Percentiles rank a stretch among this genome's conserved stretches.
These are phyloP conservation scores for Oxygymnocypris stewartii DNA, from an alignment of 2,113 vertebrate genomes.

Conservation along the genomic window DNA sequence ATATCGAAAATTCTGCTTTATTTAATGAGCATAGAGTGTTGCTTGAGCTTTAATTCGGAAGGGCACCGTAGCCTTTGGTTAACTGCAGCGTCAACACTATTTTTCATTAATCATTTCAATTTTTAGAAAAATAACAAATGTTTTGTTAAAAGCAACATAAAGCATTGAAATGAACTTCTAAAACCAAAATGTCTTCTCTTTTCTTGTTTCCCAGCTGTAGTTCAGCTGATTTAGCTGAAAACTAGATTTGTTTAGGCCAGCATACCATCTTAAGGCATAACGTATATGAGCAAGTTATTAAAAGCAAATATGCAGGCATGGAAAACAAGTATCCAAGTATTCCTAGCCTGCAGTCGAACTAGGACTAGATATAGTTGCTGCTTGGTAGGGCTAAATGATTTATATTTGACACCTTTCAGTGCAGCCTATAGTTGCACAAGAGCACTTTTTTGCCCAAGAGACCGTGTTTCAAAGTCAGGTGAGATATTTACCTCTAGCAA, in stretches of 20 bases:
- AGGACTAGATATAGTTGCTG: not conserved
- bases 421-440: constrained; percentile 49
- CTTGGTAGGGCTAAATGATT: constrained; percentile 4
- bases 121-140: not conserved
- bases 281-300: not conserved
- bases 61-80: not conserved
- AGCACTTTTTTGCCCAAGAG: constrained; percentile 14
- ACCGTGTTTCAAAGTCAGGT: constrained; percentile 20
- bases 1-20: not conserved
- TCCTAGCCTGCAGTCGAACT: not conserved
- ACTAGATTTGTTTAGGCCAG: not conserved
- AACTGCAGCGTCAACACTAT: not conserved
- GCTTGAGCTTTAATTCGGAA: not conserved
- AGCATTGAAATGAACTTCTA: not conserved
- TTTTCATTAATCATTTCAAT: not conserved
- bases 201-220: not conserved
- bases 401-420: not conserved
- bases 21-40: not conserved
- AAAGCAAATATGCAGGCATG: constrained; percentile 11
- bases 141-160: not conserved
- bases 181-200: not conserved
- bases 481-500: not conserved
- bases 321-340: not conserved
- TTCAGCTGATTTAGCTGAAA: not conserved
- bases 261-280: too few relatives aligned